Evolutionary conservation across 2,888 invertebrate species (phyloP), one percentile per base, ranked within the genome.

Genomic region (Diadromus collaris): DNA sequence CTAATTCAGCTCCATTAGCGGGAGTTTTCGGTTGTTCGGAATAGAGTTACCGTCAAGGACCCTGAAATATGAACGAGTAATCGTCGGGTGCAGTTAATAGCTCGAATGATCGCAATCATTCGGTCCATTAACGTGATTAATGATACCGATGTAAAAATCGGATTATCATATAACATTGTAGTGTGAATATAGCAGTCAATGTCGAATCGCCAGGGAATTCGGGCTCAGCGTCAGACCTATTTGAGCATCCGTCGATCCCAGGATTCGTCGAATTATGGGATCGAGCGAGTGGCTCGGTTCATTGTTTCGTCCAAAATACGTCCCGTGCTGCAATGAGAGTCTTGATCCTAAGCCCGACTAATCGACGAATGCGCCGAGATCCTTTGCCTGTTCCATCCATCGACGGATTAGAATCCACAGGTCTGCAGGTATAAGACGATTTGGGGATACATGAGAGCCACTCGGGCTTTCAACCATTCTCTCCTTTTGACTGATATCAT

Each of bases 401-500:
- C 29, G 38, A 27, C 27, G 13, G 41, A 24, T 34, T 48, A 9
- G 21, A 46, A 67, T 65, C 58, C 38, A n/a, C 19, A 51, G 48
- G 29, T 29, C 54, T 29, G 54, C 41, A 54, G 54, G 48, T 41
- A 27, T 74, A 67, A 74, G 60, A 51, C 60, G 67, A 68, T 63
- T 68, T 46, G 32, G 54, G 51, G 54, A 56, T 56, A 68, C 68
- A 46, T 21, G 51, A 60, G 60, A 65, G 34, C 38, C 67, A 67
- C 16, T 48, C 34, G 21, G 38, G 29, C 24, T 54, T 2, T 65
- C 64, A 46, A 44, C 41, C 32, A 64, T 64, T 32, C 56, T 3
- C 54, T 56, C 46, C 61, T 68, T 75, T 75, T 69, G 44, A 75
- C 41, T 34, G 68, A 68, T 54, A 58, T 44, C 60, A 63, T 58